Evolutionary conservation across 2,113 vertebrate genomes (phyloP), one percentile per base, ranked within the genome.

Genomic region (Glareola pratincola): DNA sequence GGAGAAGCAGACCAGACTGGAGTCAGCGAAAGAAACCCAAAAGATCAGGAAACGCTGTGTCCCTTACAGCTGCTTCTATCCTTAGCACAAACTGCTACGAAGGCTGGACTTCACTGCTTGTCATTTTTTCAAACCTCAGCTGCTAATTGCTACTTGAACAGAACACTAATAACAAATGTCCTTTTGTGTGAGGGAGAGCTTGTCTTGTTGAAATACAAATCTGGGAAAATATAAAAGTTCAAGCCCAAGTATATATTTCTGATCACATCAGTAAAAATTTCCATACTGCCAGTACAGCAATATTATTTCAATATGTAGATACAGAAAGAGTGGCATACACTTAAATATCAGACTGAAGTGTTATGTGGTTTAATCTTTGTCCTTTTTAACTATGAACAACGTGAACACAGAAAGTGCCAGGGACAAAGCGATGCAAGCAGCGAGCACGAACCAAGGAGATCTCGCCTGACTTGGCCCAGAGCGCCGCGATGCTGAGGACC

Each of bases 401-500:
- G 0, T 37, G 84, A 90, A 64, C 24, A 41, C 26, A 24, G 32
- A 59, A 41, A 45, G 16, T 7, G 13, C 8, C 29, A 37, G 34
- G 22, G 36, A 26, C 26, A 85, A 56, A 77, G 68, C 0, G 3
- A 27, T 19, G 9, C 0, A 10, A 36, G 6, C 14, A 10, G 50
- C 12, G 22, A 64, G 32, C 3, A 6, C 1, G 5, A 34, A 8
- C 10, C 34, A 19, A 53, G 72, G 17, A 37, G 4, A 27, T 41
- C 14, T 22, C 13, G 1, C 11, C 17, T 74, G 26, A 7, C 34
- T 15, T 37, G 48, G 8, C 39, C 18, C 8, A 60, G 47, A 34
- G 39, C 45, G 27, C 5, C 0, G 1, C 2, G 16, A 13, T 7
- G 39, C 14, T 0, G 0, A 63, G 67, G 47, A 8, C 30, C 24